These are phyloP conservation scores for Subanguina moxae DNA, from an alignment of 1,140 invertebrate species.

Conservation along the genomic window DNA sequence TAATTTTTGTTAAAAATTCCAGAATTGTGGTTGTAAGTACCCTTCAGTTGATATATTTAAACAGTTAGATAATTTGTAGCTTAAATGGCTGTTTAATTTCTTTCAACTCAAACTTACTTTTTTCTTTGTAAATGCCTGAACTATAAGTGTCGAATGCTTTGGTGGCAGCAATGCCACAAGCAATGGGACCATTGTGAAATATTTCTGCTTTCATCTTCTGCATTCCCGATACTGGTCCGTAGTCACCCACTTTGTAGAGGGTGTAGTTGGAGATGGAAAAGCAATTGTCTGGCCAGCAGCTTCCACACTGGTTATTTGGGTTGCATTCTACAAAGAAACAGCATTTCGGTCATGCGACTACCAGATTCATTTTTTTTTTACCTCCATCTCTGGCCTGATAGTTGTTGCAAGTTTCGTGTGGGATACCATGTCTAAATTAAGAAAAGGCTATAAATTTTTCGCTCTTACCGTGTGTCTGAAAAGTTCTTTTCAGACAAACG, in stretches of 20 bases:
- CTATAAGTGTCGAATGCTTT: conserved; percentile 61
- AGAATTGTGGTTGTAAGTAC: no score
- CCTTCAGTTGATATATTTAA: no score
- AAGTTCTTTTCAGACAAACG: no score
- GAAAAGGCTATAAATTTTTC: no score
- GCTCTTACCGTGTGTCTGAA: no score
- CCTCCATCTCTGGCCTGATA: conserved; percentile 64
- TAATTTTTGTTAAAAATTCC: no score
- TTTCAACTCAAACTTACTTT: conserved; percentile 47
- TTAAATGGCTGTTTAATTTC: no score
- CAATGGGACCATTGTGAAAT: conserved; percentile 63
- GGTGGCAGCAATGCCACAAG: conserved; percentile 62
- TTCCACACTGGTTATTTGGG: conserved; percentile 62
- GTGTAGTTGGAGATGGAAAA: conserved; percentile 61
- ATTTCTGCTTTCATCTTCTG: conserved; percentile 65
- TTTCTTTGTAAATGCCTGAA: conserved; percentile 62
- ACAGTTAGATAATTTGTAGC: no score
- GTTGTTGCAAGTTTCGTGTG: conserved; percentile 64
- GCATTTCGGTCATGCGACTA: not conserved
- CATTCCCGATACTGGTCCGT: conserved; percentile 60
- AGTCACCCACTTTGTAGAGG: conserved; percentile 63
- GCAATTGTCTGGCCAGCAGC: conserved; percentile 61
- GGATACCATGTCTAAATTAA: conserved; percentile 58
- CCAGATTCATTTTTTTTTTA: not conserved
- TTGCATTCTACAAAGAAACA: conserved; percentile 16